A percentile compares a stretch with the other conserved stretches of the same genome.
These are phyloP conservation scores for Centropristis striata DNA, from an alignment of 2,113 vertebrate species.

Conservation along the genomic window DNA sequence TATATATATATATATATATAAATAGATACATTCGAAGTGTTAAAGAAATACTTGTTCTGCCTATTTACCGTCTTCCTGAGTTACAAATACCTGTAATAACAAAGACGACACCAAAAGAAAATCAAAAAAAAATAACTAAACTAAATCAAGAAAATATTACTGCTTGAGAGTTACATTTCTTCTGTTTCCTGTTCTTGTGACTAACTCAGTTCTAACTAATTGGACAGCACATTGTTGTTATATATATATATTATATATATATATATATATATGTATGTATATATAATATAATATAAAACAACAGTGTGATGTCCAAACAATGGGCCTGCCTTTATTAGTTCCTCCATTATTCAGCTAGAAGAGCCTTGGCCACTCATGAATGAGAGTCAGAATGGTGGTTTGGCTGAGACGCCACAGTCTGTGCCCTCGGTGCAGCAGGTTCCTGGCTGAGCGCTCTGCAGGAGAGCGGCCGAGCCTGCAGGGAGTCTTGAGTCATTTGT, in stretches of 20 bases:
- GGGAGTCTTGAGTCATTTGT: conserved; percentile 48
- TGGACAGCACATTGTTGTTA: too few species aligned
- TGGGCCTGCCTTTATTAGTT: not conserved
- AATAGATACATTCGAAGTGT: not conserved
- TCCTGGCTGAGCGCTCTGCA: conserved; percentile 31
- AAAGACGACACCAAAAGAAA: too few species aligned
- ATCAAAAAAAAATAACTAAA: too few species aligned
- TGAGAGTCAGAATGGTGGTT: not conserved
- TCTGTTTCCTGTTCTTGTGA: too few species aligned
- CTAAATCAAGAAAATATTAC: too few species aligned
- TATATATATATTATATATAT: not conserved
- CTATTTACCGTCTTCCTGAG: not conserved
- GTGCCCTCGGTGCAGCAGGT: conserved; percentile 3
- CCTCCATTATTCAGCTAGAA: not conserved
- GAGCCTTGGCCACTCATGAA: not conserved
- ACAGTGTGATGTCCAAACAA: too few species aligned
- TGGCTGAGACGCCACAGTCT: not conserved
- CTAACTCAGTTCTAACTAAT: too few species aligned
- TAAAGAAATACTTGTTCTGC: not conserved
- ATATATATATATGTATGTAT: too few species aligned
- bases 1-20: too few species aligned
- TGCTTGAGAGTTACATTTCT: too few species aligned
- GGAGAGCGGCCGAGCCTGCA: conserved; percentile 13
- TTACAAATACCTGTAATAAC: too few species aligned
- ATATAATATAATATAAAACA: too few species aligned